Base-by-base conservation (phyloP, 2,797 vertebrate species). In the Atherinosoma microstoma region DNA sequence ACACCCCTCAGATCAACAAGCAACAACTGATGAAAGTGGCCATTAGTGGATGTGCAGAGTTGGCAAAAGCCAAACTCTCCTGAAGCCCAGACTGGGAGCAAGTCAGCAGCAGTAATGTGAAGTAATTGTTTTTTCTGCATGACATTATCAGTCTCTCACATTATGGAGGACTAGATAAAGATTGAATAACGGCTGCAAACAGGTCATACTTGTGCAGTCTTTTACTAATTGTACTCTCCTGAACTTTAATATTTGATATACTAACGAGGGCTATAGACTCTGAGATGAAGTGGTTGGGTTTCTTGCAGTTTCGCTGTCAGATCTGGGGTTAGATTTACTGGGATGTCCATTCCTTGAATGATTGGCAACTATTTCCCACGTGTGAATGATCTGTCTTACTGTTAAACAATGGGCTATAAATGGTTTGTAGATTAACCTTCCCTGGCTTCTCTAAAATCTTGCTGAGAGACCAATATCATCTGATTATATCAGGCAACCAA, bases 1-100 rank as follows among this genome's bases (percentile, higher is more conserved):
- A 67, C 64, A 67, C 29, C 56, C 29, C 20, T 32, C 29, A 67
- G 24, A 64, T 73, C 30, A 60, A 68, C 49, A 58, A 56, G 45
- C 42, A 42, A 30, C 45, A 60, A n/a, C 47, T 32, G 4, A 63
- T 72, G 10, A 60, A 56, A 49, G 54, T 34, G 40, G 8, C 24
- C 15, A 67, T 38, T 12, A 54, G 16, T 7, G 29, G 34, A 60
- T 49, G 42, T 66, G 30, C 49, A 53, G 22, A 59, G 40, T 53
- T 47, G 24, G 60, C 16, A 60, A 74, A 75, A 74, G 51, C 34
- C 24, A 35, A 58, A 64, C 34, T 57, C 36, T 30, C 36, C 24
- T 20, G 6, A 30, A 67, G 38, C 49, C 49, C 22, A 53, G 49
- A 24, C 49, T 53, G 49, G 10, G 49, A 11, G 49, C 20, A 47